A percentile compares a stretch with the other conserved stretches of the same genome.
Evolutionary conservation across 1,140 invertebrate species (phyloP).

Genomic region (Drosophila nigrodunni): DNA sequence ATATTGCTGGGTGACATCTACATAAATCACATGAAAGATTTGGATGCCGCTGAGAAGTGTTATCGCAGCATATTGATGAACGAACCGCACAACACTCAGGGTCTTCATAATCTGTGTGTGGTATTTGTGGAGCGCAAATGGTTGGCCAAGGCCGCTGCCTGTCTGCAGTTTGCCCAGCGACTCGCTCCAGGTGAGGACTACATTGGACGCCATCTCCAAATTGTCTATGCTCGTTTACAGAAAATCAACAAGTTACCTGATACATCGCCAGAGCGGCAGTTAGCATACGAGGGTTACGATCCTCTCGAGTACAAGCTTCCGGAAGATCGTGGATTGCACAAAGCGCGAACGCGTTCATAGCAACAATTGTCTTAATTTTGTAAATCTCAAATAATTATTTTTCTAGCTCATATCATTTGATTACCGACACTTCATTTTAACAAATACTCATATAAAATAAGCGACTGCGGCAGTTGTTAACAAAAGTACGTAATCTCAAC

Average conservation of each 20-base stretch:
- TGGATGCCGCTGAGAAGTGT: conserved; percentile 97
- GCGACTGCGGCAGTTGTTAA: background rate
- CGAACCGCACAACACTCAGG: conserved; percentile 97
- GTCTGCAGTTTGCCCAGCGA: conserved; percentile 91
- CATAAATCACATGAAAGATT: conserved; percentile 97
- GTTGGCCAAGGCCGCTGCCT: conserved; percentile 92
- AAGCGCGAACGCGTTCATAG: conserved; percentile 58
- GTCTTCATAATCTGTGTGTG: conserved; percentile 97
- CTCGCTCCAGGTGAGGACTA: conserved; percentile 96
- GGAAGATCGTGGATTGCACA: conserved; percentile 42
- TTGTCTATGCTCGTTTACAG: conserved; percentile 74
- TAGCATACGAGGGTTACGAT: conserved; percentile 80
- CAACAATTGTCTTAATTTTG: conserved; percentile 20
- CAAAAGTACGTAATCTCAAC: conserved; percentile 43
- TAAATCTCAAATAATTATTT: conserved; percentile 6
- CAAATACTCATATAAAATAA: conserved; percentile 13
- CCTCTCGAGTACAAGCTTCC: conserved; percentile 72
- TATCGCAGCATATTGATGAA: conserved; percentile 94
- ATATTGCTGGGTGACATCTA: conserved; percentile 98
- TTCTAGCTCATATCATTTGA: background rate
- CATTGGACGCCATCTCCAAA: conserved; percentile 92
- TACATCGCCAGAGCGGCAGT: conserved; percentile 70
- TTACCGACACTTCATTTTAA: background rate
- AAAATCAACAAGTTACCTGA: conserved; percentile 84
- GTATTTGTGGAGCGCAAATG: conserved; percentile 96